Base-by-base conservation (phyloP, 2,888 invertebrate genomes). In the Tryphoninae sp. region DNA sequence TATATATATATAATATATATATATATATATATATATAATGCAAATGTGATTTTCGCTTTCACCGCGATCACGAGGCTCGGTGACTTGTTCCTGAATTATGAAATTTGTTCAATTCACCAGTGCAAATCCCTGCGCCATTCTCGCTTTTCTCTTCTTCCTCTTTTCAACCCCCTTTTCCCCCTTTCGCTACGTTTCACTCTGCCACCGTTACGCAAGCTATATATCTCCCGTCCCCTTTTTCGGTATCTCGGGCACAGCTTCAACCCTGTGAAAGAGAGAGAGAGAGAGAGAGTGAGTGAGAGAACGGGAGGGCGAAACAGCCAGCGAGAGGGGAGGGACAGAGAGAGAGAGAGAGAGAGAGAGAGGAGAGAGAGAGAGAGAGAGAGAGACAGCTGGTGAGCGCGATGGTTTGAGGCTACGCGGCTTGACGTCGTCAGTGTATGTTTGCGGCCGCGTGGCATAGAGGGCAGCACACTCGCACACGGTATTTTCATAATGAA, bases 401-500 rank as follows among this genome's bases (percentile, higher is more conserved):
- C 33, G 6, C 33, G 7, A 33, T 33, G 33, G 33, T 33, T 33
- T 33, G 33, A 6, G 33, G 33, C 33, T 33, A 6, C 33, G 33
- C 33, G 33, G 33, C 33, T 33, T 33, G 33, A 33, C 33, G 33
- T 33, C 16, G 45, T 42, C 7, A 49, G 42, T 49, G 49, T n/a
- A 26, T 67, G 45, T 33, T 7, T 22, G 55, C 64, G 16, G n/a
- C 16, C 42, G 33, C n/a, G 22, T 55, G 58, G 22, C 73, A 53
- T 26, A 9, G 16, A 23, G 26, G 16, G 19, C 68, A 40, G 45
- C 26, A 6, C 26, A 53, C 9, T 45, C 76, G 16, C 26, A 23
- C 76, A 7, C 59, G 65, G 78, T 80, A 87, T 88, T 88, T 87
- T 87, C 87, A 83, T 88, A 88, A 88, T 86, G 86, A 86, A 87